A percentile compares a stretch with the other conserved stretches of the same genome.
These are phyloP conservation scores for Nymphicus hollandicus DNA, from an alignment of 2,113 vertebrate species.

Conservation along the genomic window DNA sequence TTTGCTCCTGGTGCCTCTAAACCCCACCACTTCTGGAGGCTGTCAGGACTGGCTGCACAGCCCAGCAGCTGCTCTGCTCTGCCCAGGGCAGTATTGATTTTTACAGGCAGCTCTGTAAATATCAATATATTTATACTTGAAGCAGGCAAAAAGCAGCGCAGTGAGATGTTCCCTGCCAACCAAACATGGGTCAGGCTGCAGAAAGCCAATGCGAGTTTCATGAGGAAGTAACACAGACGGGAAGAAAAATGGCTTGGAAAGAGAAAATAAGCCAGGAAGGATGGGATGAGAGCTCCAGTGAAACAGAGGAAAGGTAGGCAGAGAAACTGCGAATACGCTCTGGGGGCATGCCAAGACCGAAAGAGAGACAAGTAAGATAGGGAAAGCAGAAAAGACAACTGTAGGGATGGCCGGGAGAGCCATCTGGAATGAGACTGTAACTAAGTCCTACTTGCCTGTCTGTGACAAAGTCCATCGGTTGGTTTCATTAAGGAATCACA, in stretches of 20 bases:
- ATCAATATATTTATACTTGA: slow-evolving; percentile 50
- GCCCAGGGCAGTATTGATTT: slow-evolving; percentile 7
- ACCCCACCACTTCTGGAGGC: neutral
- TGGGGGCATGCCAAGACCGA: neutral
- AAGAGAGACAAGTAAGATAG: fast-evolving
- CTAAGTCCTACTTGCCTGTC: neutral
- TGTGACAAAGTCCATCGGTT: fast-evolving
- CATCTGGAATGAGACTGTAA: fast-evolving
- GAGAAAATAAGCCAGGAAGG: neutral
- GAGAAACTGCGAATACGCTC: neutral
- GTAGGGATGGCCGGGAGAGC: neutral
- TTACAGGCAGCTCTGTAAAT: slow-evolving; percentile 24
- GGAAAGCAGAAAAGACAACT: no score
- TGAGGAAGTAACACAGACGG: slow-evolving; percentile 26
- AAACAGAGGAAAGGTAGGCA: neutral
- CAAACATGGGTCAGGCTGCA: neutral
- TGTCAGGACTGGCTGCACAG: neutral
- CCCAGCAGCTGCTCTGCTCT: neutral
- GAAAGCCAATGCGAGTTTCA: neutral
- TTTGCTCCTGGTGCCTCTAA: neutral
- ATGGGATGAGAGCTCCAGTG: neutral
- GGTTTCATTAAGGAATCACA: neutral
- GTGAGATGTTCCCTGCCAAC: neutral
- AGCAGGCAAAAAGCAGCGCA: neutral
- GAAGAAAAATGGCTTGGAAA: neutral